A percentile compares a stretch with the other conserved stretches of the same genome.
Conservation (phyloP, 53 echinoderm and acorn worm genomes). For the Glandiceps talaboti region DNA sequence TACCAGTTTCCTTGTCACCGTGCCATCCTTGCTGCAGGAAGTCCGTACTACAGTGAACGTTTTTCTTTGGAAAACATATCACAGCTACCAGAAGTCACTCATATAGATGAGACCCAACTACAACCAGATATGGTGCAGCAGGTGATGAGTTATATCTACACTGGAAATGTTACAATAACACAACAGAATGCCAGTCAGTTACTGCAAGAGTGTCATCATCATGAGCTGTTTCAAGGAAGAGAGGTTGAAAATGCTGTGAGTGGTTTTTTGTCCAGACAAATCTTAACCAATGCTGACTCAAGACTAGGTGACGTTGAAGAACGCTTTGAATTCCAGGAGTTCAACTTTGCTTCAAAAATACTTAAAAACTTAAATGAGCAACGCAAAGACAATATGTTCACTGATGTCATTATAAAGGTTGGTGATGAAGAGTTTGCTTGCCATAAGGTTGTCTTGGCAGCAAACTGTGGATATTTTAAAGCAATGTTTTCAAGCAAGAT, state of each 20-base stretch:
- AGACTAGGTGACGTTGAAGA: too few relatives aligned
- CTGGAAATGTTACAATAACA: neutral
- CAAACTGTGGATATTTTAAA: conserved; percentile 78
- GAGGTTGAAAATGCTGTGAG: conserved; percentile 75
- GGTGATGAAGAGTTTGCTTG: conserved; percentile 51
- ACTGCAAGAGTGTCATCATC: conserved; percentile 42
- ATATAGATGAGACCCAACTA: neutral
- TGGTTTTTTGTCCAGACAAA: conserved; percentile 67
- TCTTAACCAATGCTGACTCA: neutral
- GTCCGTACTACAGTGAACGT: conserved; percentile 44
- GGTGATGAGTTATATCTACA: neutral
- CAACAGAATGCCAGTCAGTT: neutral
- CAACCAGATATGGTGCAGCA: neutral
- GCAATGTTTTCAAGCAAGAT: conserved; percentile 89
- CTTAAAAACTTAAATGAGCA: conserved; percentile 58
- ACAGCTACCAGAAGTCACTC: neutral
- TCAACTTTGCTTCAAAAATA: conserved; percentile 66
- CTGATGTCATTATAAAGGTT: conserved; percentile 59
- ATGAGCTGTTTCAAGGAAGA: conserved; percentile 51
- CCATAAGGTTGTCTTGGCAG: conserved; percentile 68
- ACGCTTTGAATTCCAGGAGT: conserved; percentile 39
- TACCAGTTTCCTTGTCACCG: conserved; percentile 36
- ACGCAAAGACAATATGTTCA: conserved; percentile 35
- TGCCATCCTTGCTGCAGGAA: conserved; percentile 81
- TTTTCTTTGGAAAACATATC: conserved; percentile 10